A percentile compares a stretch with the other conserved stretches of the same genome.
Evolutionary conservation across 1,140 invertebrate genomes (phyloP).

Genomic region (Hetaerina americana): DNA sequence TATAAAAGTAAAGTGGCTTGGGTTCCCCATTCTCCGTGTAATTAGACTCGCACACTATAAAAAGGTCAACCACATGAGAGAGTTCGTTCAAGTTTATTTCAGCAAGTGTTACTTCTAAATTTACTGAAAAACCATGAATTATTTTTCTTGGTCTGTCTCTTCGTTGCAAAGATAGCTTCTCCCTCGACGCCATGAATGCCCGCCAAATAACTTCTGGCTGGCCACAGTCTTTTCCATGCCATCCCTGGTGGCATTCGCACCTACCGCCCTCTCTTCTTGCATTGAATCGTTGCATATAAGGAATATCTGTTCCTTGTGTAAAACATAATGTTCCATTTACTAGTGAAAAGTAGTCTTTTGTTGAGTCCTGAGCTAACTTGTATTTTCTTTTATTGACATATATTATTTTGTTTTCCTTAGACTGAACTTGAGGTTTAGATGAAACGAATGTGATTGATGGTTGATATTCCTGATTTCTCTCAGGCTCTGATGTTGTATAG

Average conservation of each 20-base stretch:
- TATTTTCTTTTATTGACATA: background rate
- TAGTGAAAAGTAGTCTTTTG: background rate
- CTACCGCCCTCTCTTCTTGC: background rate
- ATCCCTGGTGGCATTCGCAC: conserved; percentile 41
- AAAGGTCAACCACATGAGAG: conserved; percentile 44
- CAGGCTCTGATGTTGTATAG: background rate
- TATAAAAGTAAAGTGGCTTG: conserved; percentile 21
- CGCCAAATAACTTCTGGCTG: conserved; percentile 52
- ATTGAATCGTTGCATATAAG: background rate
- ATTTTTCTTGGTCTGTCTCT: conserved; percentile 34
- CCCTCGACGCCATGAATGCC: conserved; percentile 41
- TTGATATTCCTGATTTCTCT: background rate
- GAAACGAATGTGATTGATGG: background rate
- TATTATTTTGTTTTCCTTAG: background rate
- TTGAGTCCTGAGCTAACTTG: background rate
- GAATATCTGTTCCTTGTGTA: background rate
- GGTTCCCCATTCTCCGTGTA: conserved; percentile 29
- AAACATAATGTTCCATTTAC: background rate
- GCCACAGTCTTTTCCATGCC: conserved; percentile 49
- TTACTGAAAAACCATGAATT: conserved; percentile 41
- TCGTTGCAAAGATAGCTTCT: conserved; percentile 31
- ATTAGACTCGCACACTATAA: conserved; percentile 43
- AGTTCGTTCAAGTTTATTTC: conserved; percentile 46
- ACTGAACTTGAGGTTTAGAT: background rate
- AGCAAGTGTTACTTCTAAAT: conserved; percentile 37